phyloP scores from a whole-genome alignment of 1,140 invertebrate species.

The Bathynomus jamesi region DNA sequence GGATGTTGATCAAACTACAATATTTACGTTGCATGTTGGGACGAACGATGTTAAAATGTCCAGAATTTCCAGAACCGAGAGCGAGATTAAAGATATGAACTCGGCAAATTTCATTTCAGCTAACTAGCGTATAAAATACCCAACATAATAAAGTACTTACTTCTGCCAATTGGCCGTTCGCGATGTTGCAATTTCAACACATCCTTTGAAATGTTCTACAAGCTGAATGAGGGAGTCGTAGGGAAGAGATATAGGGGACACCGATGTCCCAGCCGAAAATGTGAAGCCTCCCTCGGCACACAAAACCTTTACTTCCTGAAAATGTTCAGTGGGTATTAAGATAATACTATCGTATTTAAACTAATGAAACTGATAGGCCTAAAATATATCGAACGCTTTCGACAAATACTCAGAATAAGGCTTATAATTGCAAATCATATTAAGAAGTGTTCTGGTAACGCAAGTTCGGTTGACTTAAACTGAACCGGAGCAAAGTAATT shows the following conservation, averaged over 20 bases:
- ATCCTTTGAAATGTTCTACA: slow-evolving; percentile 90
- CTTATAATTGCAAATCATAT: too few relatives aligned
- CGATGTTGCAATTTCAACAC: slow-evolving; percentile 80
- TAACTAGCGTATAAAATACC: too few relatives aligned
- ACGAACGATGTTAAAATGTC: too few relatives aligned
- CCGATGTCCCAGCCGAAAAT: slow-evolving; percentile 39
- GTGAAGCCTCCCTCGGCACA: slow-evolving; percentile 54
- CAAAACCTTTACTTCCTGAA: slow-evolving; percentile 51
- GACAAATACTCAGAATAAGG: too few relatives aligned
- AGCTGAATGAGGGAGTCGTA: slow-evolving; percentile 86
- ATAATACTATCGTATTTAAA: slow-evolving; percentile 5
- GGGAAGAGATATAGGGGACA: slow-evolving; percentile 52
- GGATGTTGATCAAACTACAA: too few relatives aligned
- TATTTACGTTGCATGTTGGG: too few relatives aligned
- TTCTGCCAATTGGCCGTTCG: slow-evolving; percentile 91
- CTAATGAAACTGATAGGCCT: background rate
- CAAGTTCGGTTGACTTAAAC: too few relatives aligned
- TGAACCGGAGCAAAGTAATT: too few relatives aligned
- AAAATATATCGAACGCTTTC: slow-evolving; percentile 1
- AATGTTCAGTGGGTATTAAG: slow-evolving; percentile 15
- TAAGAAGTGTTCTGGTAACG: too few relatives aligned
- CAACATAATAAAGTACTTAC: slow-evolving; percentile 6
- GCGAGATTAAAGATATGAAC: too few relatives aligned
- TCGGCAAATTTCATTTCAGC: too few relatives aligned
- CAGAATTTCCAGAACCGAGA: too few relatives aligned